These are phyloP conservation scores for Discoglossus pictus DNA, from an alignment of 2,797 vertebrate genomes.

Conservation along the genomic window DNA sequence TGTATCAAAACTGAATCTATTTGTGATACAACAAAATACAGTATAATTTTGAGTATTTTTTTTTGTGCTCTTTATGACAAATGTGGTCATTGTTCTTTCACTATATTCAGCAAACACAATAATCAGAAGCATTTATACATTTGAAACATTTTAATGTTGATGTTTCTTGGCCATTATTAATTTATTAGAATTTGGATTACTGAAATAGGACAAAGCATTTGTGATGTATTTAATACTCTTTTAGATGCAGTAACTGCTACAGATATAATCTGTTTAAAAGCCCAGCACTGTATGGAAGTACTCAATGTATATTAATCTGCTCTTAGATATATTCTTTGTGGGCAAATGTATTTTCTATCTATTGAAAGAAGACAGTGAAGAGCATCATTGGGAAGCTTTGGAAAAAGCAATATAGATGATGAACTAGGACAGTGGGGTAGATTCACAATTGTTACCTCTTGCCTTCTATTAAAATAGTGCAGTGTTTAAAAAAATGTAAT, in stretches of 20 bases:
- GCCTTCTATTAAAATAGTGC: too few relatives aligned
- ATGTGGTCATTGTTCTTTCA: too few relatives aligned
- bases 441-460: too few relatives aligned
- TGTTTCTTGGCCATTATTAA: constrained; percentile 27
- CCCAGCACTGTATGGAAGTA: constrained; percentile 24
- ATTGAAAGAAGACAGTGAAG: not conserved
- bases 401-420: constrained; percentile 20
- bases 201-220: constrained; percentile 39
- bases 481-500: too few relatives aligned
- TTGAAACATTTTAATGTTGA: constrained; percentile 1
- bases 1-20: too few relatives aligned
- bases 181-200: constrained; percentile 48
- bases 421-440: too few relatives aligned
- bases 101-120: too few relatives aligned
- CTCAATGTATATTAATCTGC: constrained; percentile 46
- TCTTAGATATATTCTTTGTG: constrained; percentile 28
- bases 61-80: too few relatives aligned
- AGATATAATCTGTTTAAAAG: constrained; percentile 47
- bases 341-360: constrained; percentile 28
- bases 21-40: too few relatives aligned
- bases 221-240: constrained; percentile 31
- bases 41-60: too few relatives aligned
- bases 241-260: constrained; percentile 9
- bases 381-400: constrained; percentile 17
- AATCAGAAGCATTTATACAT: not conserved